Base-by-base conservation (phyloP, 2,888 invertebrate genomes). In the Arctia plantaginis region DNA sequence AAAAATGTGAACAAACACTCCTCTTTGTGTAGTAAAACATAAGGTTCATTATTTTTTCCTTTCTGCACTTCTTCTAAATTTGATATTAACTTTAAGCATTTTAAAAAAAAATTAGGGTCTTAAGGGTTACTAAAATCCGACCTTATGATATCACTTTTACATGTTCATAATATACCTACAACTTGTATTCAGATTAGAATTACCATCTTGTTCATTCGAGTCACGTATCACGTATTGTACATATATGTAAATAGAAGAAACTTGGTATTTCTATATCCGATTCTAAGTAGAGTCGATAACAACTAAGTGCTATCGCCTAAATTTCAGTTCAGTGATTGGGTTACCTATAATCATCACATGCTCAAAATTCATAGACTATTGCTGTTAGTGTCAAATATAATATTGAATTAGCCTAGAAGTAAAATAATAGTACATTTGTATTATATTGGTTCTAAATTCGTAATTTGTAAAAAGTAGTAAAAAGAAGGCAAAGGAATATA, bases 311-410 rank as follows among this genome's bases (percentile, higher is more conserved):
- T 59, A 59, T 59, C 27, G 59, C 6, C 27, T 27, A 27, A 15
- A 59, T 27, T 59, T 59, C 59, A 59, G 59, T 59, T 59, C 55
- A 59, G 59, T 59, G 59, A 59, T 27, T 59, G 59, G 27, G 27
- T 27, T 27, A 59, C 13, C 59, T 59, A 27, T 27, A 59, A 59
- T 27, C 59, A 27, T 27, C 13, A 59, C 15, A 27, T 59, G 3
- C 27, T 15, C 27, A n/a, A 59, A 27, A 59, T 59, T 27, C 13
- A 27, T 59, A 27, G 59, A 15, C 27, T 59, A 27, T 27, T 27
- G 7, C 1, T 8, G 6, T 35, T 35, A 35, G 35, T 35, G 6
- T 35, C 6, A 4, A 35, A 35, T 35, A 41, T 41, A 41, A 13
- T 12, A 41, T 41, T 41, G 41, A 12, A 0, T 41, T 41, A 39